These are phyloP conservation scores for Latheticus oryzae DNA, from an alignment of 2,888 invertebrate genomes.

Conservation along the genomic window DNA sequence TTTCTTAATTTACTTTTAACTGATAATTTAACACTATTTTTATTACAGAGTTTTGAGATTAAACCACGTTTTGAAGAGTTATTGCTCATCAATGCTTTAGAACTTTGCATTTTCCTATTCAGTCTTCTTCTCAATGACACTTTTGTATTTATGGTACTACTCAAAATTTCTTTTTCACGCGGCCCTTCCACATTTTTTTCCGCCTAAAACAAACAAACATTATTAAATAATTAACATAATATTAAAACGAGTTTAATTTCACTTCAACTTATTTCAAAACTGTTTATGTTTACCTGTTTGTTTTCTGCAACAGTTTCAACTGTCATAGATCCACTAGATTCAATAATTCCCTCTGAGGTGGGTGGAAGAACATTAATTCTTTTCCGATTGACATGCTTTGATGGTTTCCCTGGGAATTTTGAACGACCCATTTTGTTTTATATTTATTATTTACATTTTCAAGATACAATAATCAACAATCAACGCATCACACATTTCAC, in stretches of 20 bases:
- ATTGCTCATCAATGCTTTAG: slow-evolving; percentile 50
- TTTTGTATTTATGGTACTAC: slow-evolving; percentile 65
- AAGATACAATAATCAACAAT: slow-evolving; percentile 51
- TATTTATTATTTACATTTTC: slow-evolving; percentile 57
- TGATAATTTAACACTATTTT: slow-evolving; percentile 41
- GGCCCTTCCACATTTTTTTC: slow-evolving; percentile 56
- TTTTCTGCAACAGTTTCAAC: slow-evolving; percentile 60
- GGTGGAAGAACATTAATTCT: slow-evolving; percentile 82
- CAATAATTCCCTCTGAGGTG: slow-evolving; percentile 58
- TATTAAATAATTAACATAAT: background rate
- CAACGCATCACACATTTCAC: slow-evolving; percentile 57
- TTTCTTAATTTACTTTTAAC: slow-evolving; percentile 51
- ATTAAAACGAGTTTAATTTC: slow-evolving; percentile 35
- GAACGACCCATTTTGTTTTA: slow-evolving; percentile 76
- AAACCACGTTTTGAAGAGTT: slow-evolving; percentile 55
- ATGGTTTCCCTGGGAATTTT: slow-evolving; percentile 90
- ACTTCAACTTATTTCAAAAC: slow-evolving; percentile 34
- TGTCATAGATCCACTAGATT: slow-evolving; percentile 59
- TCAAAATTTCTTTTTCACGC: slow-evolving; percentile 66
- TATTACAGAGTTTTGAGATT: slow-evolving; percentile 55
- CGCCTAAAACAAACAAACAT: slow-evolving; percentile 45
- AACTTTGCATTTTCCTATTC: slow-evolving; percentile 55
- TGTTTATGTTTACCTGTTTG: slow-evolving; percentile 63
- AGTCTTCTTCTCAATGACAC: slow-evolving; percentile 55
- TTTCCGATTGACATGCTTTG: slow-evolving; percentile 87